These are phyloP conservation scores for Drosophila azteca DNA, from an alignment of 1,140 invertebrate genomes.

Conservation along the genomic window DNA sequence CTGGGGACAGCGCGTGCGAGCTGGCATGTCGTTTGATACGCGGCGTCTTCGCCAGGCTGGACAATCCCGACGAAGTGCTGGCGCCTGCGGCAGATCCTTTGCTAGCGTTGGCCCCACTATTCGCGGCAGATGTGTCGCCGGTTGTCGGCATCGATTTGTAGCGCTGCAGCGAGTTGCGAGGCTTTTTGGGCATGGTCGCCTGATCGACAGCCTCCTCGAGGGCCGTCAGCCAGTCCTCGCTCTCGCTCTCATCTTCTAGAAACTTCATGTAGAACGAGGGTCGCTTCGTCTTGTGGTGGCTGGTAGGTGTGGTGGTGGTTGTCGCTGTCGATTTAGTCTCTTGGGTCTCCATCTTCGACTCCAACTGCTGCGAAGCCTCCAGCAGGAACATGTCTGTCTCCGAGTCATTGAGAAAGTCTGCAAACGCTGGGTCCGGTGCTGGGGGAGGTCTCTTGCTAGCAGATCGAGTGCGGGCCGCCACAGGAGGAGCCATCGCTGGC, in stretches of 20 bases:
- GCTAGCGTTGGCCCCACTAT: slow-evolving; percentile 19
- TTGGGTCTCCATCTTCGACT: slow-evolving; percentile 42
- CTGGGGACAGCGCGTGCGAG: slow-evolving; percentile 64
- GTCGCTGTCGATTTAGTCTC: not conserved
- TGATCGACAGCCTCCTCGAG: slow-evolving; percentile 69
- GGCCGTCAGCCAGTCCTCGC: slow-evolving; percentile 70
- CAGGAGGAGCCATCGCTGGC: not conserved
- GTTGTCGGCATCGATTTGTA: slow-evolving; percentile 78
- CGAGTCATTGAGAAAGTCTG: slow-evolving; percentile 76
- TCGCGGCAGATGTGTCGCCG: not conserved
- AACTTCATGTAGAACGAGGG: slow-evolving; percentile 80
- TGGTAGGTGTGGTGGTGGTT: slow-evolving; percentile 58
- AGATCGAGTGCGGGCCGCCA: slow-evolving; percentile 19
- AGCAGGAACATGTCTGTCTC: slow-evolving; percentile 72
- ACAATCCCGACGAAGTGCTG: slow-evolving; percentile 8
- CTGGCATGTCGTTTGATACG: slow-evolving; percentile 70
- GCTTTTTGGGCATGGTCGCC: slow-evolving; percentile 66
- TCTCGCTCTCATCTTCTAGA: slow-evolving; percentile 72
- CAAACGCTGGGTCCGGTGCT: slow-evolving; percentile 30
- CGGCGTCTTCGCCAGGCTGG: slow-evolving; percentile 26
- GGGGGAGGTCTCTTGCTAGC: not conserved
- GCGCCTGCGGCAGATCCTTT: slow-evolving; percentile 7
- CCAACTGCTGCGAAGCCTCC: slow-evolving; percentile 74
- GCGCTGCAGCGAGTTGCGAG: slow-evolving; percentile 69
- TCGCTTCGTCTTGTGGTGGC: slow-evolving; percentile 60